phyloP scores from a whole-genome alignment of 1,140 invertebrate species.

The Aphis craccivora region DNA sequence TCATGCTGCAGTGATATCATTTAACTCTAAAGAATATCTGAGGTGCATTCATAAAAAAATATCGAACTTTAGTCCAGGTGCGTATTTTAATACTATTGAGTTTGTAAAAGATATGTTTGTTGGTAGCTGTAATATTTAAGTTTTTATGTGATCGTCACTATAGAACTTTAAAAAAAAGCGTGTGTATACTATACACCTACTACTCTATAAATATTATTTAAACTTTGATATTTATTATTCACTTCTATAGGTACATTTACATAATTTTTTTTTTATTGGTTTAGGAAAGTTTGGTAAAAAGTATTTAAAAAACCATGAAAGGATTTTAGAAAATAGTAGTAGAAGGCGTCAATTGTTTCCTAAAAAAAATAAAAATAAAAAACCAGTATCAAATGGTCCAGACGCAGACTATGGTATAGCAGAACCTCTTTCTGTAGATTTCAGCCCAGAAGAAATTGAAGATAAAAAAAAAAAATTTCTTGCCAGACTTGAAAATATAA shows the following conservation, averaged over 20 bases:
- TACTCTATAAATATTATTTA: too few relatives aligned
- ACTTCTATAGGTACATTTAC: not conserved
- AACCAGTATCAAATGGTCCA: too few relatives aligned
- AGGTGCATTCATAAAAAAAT: not conserved
- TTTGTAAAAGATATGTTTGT: not conserved
- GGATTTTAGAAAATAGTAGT: not conserved
- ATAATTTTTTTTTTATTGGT: not conserved
- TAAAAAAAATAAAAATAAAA: not conserved
- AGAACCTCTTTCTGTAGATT: not conserved
- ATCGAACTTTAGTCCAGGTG: not conserved
- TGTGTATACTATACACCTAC: too few relatives aligned
- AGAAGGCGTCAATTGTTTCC: not conserved
- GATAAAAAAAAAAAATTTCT: not conserved
- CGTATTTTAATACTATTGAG: not conserved
- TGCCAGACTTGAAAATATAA: not conserved
- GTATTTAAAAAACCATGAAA: constrained; percentile 10
- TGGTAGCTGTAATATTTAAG: not conserved
- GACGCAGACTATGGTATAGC: too few relatives aligned
- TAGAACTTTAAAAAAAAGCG: too few relatives aligned
- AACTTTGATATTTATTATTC: not conserved
- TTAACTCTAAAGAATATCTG: too few relatives aligned
- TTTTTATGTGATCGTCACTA: too few relatives aligned
- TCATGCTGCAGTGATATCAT: too few relatives aligned
- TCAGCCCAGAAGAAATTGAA: not conserved
- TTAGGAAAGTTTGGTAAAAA: not conserved